Evolutionary conservation across 2,797 vertebrate genomes (phyloP), one percentile per base, ranked within the genome.

Genomic region (Mormyrus hasselquistii): DNA sequence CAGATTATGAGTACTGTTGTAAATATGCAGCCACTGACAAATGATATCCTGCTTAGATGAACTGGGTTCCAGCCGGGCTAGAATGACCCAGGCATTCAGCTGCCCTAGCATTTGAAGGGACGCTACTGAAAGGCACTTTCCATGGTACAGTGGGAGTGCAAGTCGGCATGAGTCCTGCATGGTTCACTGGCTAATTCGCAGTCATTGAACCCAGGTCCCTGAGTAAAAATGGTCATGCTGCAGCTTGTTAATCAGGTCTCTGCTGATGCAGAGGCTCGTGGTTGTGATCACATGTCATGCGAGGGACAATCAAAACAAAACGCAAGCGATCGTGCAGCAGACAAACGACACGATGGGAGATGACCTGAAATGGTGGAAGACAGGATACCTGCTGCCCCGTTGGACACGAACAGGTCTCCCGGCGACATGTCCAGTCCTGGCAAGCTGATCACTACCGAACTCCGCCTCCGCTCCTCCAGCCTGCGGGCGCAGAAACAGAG

Each of bases 321-420:
- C 16, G 73, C 14, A 44, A 8, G 6, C 16, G 10, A 8, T 41
- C 73, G 0, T 44, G 73, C 41, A 44, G 73, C 73, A 79, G 73
- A 79, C 0, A 44, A 79, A 41, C 8, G 41, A 79, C 16, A 44
- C 29, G 73, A 79, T n/a, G 41, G 41, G 2, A 79, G 5, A 41
- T 44, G 92, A 96, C 95, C 95, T 89, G 93, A 94, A 90, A 95
- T 93, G 34, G 95, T 93, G 0, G 96, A 92, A 73, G 94, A 95
- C 88, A 97, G 93, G 89, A 95, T 94, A 92, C 97, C 94, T 1
- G 95, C 95, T 50, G 93, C 95, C 65, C 95, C 94, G 62, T 96
- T 96, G 79, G 97, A 96, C 69, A 98, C 96, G 89, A 98, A 95
- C 55, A 98, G 96, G 91, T 98, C 97, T 90, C 97, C 96, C 0